Base-by-base conservation (phyloP, 2,797 vertebrate genomes). In the Chaetophractus vellerosus region DNA sequence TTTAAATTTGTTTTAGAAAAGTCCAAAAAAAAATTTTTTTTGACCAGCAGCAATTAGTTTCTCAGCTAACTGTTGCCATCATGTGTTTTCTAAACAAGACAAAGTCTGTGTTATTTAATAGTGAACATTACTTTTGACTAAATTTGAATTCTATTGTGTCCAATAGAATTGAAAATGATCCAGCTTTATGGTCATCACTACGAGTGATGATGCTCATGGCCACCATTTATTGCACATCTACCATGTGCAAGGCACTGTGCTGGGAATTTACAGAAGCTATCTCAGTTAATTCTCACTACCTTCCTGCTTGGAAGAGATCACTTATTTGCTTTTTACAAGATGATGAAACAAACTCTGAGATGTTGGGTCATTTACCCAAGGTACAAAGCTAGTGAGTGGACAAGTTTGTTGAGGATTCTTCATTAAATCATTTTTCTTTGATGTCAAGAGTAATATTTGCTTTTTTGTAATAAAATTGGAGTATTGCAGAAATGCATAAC, bases 301-400 rank as follows among this genome's bases (percentile, higher is more conserved):
- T 41, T 52, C 50, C 64, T 89, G 28, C 52, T 93, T 57, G 68
- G 71, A 72, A 57, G 71, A 84, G 61, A 55, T 90, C 36, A 48
- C 26, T 91, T 55, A 3, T 91, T 92, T 71, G 28, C 45, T 36
- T 94, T 84, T 81, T 85, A 72, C 1, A 82, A 64, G 19, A 79
- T 48, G 48, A 90, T n/a, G 33, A 88, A 89, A 90, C 45, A 71
- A 86, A 50, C 15, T 63, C 57, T 28, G 78, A 95, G 69, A 74
- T 66, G 23, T 88, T 26, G 24, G 50, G 26, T 45, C 33, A 45
- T 88, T 89, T 85, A 48, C 88, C 23, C 66, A 87, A 28, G 52
- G 90, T 93, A 68, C 28, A 87, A 86, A 86, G 50, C 86, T 96
- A 93, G 72, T 71, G 68, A 85, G 9, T 90, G 72, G 38, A 83